Conservation (phyloP, 2,888 invertebrate genomes). For the Tipula vernalis region DNA sequence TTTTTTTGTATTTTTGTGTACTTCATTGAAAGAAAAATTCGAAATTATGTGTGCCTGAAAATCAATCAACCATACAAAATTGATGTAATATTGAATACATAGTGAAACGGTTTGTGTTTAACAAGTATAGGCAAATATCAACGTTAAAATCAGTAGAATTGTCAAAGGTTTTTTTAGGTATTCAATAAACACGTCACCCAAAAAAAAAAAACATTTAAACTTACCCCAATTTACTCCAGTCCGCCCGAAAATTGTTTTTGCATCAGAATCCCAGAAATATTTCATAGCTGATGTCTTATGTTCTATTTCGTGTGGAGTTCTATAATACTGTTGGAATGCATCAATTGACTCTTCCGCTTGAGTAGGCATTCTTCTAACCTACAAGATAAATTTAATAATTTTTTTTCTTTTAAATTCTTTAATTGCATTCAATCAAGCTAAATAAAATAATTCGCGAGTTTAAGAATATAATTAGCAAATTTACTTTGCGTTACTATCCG, state of each 20-base stretch:
- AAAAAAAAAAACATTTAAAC: conserved; percentile 28
- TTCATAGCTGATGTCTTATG: conserved; percentile 45
- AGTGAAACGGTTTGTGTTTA: too few relatives aligned
- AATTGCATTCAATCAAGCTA: background rate
- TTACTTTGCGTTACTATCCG: background rate
- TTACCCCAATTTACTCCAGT: conserved; percentile 75
- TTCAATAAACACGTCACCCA: background rate
- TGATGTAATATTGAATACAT: background rate
- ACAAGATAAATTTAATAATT: background rate
- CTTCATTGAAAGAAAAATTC: background rate
- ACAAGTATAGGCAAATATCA: background rate
- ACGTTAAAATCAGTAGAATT: background rate
- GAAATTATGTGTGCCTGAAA: background rate
- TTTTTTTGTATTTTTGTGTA: too few relatives aligned
- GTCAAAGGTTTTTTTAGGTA: background rate
- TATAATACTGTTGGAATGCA: conserved; percentile 52
- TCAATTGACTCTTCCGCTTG: conserved; percentile 39
- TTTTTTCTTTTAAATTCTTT: background rate
- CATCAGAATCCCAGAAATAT: conserved; percentile 66
- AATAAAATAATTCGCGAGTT: background rate
- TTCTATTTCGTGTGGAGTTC: conserved; percentile 47
- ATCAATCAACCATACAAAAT: background rate
- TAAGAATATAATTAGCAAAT: background rate
- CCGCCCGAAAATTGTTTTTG: conserved; percentile 60
- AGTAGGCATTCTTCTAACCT: conserved; percentile 28